Percentiles rank a stretch among this genome's conserved stretches.
Conservation (phyloP, 2,113 vertebrate species). For the Pelecanus crispus region DNA sequence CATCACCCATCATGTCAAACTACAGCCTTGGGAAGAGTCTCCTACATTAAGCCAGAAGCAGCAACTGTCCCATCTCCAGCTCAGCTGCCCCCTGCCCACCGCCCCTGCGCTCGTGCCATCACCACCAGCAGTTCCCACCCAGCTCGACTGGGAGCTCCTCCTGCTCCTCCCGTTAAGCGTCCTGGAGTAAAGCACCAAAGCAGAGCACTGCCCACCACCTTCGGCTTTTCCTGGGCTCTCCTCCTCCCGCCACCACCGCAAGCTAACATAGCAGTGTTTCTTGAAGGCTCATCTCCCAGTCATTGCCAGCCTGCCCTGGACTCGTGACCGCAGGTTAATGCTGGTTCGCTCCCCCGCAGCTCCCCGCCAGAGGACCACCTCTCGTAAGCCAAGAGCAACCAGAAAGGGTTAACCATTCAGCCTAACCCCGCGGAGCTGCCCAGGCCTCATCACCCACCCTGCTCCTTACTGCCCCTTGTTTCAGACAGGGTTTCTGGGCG, state of each 20-base stretch:
- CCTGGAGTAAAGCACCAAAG: neutral
- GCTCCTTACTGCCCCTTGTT: neutral
- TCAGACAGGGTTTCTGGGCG: neutral
- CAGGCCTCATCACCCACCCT: neutral
- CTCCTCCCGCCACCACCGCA: rapidly evolving
- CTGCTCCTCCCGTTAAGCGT: neutral
- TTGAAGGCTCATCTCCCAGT: neutral
- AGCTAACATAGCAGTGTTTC: neutral
- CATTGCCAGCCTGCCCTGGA: neutral
- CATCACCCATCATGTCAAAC: neutral
- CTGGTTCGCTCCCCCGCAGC: neutral
- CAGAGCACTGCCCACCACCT: neutral
- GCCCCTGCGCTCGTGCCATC: neutral
- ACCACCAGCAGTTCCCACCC: neutral
- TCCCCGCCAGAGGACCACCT: neutral
- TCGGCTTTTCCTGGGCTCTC: neutral
- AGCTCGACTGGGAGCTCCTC: neutral
- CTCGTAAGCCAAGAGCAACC: neutral
- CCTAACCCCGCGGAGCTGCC: neutral
- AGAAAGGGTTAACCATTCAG: neutral
- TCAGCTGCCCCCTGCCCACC: neutral
- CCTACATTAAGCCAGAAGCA: neutral
- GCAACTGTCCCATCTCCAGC: neutral
- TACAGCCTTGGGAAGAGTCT: neutral
- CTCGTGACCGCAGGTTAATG: rapidly evolving